A percentile compares a stretch with the other conserved stretches of the same genome.
Evolutionary conservation across 2,888 invertebrate genomes (phyloP).

Genomic region (Tetheella fluctuosa): DNA sequence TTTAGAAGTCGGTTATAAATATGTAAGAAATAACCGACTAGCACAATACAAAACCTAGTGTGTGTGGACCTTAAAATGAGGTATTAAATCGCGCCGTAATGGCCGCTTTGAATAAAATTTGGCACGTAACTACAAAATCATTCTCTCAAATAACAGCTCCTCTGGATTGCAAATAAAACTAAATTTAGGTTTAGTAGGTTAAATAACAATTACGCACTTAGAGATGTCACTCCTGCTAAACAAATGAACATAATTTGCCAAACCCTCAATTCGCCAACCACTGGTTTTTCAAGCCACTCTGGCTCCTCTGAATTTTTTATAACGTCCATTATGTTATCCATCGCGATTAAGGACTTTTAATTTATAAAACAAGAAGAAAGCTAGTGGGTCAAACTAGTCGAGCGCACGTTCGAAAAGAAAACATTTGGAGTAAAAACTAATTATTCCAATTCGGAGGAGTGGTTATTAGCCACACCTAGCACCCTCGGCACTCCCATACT

Average conservation of each 20-base stretch:
- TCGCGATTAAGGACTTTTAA: constrained; percentile 27
- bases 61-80: no score
- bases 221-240: constrained; percentile 84
- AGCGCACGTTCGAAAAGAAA: constrained; percentile 49
- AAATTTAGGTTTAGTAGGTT: neutral
- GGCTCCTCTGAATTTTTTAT: constrained; percentile 80
- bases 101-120: no score
- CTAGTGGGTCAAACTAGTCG: constrained; percentile 27
- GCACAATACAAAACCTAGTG: no score
- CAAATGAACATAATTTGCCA: constrained; percentile 93
- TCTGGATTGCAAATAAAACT: neutral
- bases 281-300: constrained; percentile 89
- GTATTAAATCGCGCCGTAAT: no score
- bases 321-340: constrained; percentile 74
- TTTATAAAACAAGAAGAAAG: constrained; percentile 20
- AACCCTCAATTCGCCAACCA: constrained; percentile 88
- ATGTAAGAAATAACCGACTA: no score
- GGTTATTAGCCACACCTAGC: constrained; percentile 73
- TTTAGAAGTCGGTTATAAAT: no score
- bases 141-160: neutral
- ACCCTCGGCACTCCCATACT: constrained; percentile 60
- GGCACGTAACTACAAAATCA: no score
- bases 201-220: constrained; percentile 82
- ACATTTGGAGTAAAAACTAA: constrained; percentile 63
- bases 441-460: constrained; percentile 74